A percentile compares a stretch with the other conserved stretches of the same genome.
phyloP scores from a whole-genome alignment of 1,140 invertebrate species.

The Drosophila asahinai region DNA sequence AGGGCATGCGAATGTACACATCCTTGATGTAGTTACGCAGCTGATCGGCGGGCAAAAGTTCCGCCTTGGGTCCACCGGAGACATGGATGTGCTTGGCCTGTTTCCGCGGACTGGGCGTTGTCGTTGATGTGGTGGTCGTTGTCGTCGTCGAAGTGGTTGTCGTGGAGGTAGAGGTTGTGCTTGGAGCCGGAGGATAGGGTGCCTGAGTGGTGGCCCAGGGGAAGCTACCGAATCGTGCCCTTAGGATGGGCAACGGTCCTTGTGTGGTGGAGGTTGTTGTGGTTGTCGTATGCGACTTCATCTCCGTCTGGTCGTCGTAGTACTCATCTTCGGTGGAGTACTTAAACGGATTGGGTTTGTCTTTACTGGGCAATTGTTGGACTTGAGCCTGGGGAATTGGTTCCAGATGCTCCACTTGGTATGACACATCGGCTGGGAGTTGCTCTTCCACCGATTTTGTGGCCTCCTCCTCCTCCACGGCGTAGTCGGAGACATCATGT shows the following conservation, averaged over 20 bases:
- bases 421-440: conserved; percentile 29
- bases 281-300: conserved; percentile 6
- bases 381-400: conserved; percentile 53
- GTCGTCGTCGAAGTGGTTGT: conserved; percentile 41
- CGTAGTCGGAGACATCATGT: conserved; percentile 50
- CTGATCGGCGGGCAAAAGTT: conserved; percentile 76
- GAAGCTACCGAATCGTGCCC: conserved; percentile 57
- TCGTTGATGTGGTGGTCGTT: conserved; percentile 41
- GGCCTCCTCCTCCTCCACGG: conserved; percentile 52
- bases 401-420: conserved; percentile 50
- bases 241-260: conserved; percentile 32
- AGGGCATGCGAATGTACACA: conserved; percentile 86
- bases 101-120: conserved; percentile 52
- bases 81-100: conserved; percentile 69
- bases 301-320: conserved; percentile 55
- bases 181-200: conserved; percentile 23
- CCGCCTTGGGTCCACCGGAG: conserved; percentile 47
- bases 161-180: conserved; percentile 17
- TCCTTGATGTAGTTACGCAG: conserved; percentile 87
- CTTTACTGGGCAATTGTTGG: conserved; percentile 48
- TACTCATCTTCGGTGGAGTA: conserved; percentile 56
- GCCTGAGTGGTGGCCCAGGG: conserved; percentile 40
- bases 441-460: conserved; percentile 28
- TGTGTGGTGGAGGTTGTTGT: conserved; percentile 26
- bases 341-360: conserved; percentile 48